phyloP scores from a whole-genome alignment of 2,797 vertebrate species.

The Poecile montanus region DNA sequence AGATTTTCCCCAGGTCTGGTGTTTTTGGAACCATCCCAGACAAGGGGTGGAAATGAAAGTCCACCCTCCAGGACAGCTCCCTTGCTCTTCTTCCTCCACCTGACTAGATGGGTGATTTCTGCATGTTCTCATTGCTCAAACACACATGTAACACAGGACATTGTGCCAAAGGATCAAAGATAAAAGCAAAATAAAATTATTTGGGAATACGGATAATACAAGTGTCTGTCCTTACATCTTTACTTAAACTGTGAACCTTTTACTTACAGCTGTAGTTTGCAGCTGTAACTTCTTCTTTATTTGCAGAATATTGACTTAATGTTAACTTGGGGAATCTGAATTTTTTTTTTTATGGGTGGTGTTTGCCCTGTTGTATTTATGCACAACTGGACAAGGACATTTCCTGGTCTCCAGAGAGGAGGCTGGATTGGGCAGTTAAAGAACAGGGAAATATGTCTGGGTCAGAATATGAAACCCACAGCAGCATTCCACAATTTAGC shows the following conservation, averaged over 20 bases:
- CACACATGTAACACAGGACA: not conserved
- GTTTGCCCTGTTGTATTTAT: not conserved
- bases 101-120: not conserved
- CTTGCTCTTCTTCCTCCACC: not conserved
- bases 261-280: not conserved
- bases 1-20: not conserved
- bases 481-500: not conserved
- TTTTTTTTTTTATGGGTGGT: not conserved
- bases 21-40: not conserved
- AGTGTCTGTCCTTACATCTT: not conserved
- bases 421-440: not conserved
- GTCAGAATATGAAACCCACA: not conserved
- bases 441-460: not conserved
- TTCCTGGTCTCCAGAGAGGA: not conserved
- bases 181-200: not conserved
- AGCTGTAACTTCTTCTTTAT: not conserved
- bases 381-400: not conserved
- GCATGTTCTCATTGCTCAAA: not conserved
- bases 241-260: not conserved
- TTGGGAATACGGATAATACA: not conserved
- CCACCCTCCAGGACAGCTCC: not conserved
- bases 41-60: not conserved
- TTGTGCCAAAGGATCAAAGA: not conserved
- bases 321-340: not conserved
- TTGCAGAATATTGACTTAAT: not conserved